These are phyloP conservation scores for Bagarius yarrelli DNA, from an alignment of 2,113 vertebrate species.

Conservation along the genomic window DNA sequence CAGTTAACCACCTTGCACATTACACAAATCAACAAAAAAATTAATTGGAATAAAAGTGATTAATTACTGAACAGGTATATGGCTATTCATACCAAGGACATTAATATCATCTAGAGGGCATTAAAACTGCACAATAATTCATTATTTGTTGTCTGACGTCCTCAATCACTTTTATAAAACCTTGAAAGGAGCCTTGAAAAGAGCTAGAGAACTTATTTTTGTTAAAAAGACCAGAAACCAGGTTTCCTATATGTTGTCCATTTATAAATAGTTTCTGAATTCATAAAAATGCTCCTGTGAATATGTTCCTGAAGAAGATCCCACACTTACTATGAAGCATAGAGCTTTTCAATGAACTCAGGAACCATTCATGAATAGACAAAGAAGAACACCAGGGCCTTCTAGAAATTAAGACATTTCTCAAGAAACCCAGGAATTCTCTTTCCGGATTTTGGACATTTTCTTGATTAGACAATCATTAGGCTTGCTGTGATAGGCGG, in stretches of 20 bases:
- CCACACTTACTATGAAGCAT: too few relatives aligned
- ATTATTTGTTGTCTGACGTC: not conserved
- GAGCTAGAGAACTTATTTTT: too few relatives aligned
- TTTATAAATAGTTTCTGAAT: too few relatives aligned
- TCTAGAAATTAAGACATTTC: not conserved
- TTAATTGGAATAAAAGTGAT: not conserved
- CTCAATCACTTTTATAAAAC: too few relatives aligned
- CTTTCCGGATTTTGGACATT: too few relatives aligned
- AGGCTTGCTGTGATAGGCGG: too few relatives aligned
- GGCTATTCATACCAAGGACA: not conserved
- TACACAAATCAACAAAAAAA: not conserved
- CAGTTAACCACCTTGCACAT: not conserved
- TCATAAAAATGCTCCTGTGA: too few relatives aligned
- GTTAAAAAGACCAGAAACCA: too few relatives aligned
- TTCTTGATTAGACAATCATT: too few relatives aligned
- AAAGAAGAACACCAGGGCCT: not conserved
- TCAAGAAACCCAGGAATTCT: not conserved
- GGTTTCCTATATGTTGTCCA: too few relatives aligned
- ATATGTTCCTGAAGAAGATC: too few relatives aligned
- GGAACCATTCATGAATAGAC: not conserved
- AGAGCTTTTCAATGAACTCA: not conserved
- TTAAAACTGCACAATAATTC: not conserved
- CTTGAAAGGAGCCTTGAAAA: not conserved
- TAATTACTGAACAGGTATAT: not conserved
- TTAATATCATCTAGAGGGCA: not conserved